Base-by-base conservation (phyloP, 2,888 invertebrate species). In the Sussaba pulchella region DNA sequence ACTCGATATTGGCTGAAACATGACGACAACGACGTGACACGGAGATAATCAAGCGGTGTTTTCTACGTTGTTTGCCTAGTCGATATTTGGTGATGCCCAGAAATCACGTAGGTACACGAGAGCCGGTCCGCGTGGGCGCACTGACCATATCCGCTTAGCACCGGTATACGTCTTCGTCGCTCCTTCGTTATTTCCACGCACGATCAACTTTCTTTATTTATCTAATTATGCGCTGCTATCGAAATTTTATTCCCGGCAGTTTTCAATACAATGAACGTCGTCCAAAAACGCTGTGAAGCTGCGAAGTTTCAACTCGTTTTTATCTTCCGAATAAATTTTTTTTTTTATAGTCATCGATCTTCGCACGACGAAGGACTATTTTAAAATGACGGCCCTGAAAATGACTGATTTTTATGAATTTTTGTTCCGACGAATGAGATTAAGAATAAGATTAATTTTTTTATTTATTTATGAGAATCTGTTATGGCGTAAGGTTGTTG, bases 41-140 rank as follows among this genome's bases (percentile, higher is more conserved):
- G 31, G 19, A 77, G 39, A 77, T 69, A 70, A 77, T 73, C 81
- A 50, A 77, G 77, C 50, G 24, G 57, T 70, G 63, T 77, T 77
- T 69, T 63, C 77, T 69, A 69, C 72, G 57, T 74, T 47, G 79
- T 80, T 75, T 73, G 84, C 86, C 85, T 89, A 87, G 86, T 88
- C 89, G 88, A 91, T 91, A 91, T 91, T 91, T 91, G 90, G 91
- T 85, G 88, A 91, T 90, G 88, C 83, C 78, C 83, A 81, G 82
- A 83, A 82, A 82, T 75, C 69, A 83, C 82, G 85, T 70, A 83
- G 84, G 85, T 84, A 82, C n/a, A n/a, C 77, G 31, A 43, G 57
- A 85, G 82, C 81, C 52, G 83, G 83, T 83, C 78, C 83, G 86
- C 85, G 91, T 91, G 87, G 91, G 91, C 87, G 88, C 85, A 86